A percentile compares a stretch with the other conserved stretches of the same genome.
Evolutionary conservation across 2,888 invertebrate species (phyloP).

Genomic region (Stenurella melanura): DNA sequence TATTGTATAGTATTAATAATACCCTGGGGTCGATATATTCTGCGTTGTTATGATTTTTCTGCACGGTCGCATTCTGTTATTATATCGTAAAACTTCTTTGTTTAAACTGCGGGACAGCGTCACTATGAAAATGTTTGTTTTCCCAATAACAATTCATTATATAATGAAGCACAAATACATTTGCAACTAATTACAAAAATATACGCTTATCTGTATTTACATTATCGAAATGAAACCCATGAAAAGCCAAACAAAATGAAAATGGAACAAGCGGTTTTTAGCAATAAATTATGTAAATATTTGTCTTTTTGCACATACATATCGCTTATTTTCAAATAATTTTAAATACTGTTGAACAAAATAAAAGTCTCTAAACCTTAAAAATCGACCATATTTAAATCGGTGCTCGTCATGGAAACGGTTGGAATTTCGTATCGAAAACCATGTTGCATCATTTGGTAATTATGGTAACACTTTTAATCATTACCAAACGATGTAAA

Average conservation of each 20-base stretch:
- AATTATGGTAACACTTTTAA: too few species aligned
- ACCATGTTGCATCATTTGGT: too few species aligned
- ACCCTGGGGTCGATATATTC: neutral
- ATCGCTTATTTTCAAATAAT: neutral
- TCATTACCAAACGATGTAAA: too few species aligned
- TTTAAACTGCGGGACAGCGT: neutral
- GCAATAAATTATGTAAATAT: slow-evolving; percentile 31
- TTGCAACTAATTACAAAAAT: slow-evolving; percentile 31
- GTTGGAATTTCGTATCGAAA: too few species aligned
- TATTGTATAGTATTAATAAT: neutral
- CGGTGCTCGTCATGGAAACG: too few species aligned
- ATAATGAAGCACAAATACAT: slow-evolving; percentile 10
- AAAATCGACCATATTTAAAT: too few species aligned
- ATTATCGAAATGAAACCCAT: neutral
- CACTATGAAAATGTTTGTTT: slow-evolving; percentile 2
- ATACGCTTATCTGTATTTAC: slow-evolving; percentile 13
- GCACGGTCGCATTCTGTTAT: neutral
- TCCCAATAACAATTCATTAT: slow-evolving; percentile 22
- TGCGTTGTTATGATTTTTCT: neutral
- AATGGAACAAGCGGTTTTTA: slow-evolving; percentile 2
- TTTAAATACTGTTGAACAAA: too few species aligned
- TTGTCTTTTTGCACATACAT: slow-evolving; percentile 16
- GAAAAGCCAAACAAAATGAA: slow-evolving; percentile 9
- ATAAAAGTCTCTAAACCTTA: too few species aligned
- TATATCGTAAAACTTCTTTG: neutral